These are phyloP conservation scores for Tetragonula clypearis DNA, from an alignment of 1,140 invertebrate genomes.

Conservation along the genomic window DNA sequence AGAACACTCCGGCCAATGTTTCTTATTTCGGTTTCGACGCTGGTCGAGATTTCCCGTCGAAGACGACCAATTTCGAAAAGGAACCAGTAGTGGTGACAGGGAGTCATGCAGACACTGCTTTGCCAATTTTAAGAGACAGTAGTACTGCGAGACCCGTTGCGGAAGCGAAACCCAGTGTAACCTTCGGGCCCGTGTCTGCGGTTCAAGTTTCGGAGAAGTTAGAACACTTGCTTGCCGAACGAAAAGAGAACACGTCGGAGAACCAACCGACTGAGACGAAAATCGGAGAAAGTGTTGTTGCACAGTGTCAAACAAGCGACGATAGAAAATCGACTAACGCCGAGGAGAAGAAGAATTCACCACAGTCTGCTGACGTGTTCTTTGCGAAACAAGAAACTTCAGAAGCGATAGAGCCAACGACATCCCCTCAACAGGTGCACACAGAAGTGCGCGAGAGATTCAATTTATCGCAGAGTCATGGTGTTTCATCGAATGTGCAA, in stretches of 20 bases:
- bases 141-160: neutral
- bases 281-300: neutral
- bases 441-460: neutral
- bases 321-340: neutral
- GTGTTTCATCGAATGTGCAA: slow-evolving; percentile 8
- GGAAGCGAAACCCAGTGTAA: slow-evolving; percentile 50
- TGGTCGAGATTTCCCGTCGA: neutral
- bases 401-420: neutral
- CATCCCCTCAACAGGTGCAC: neutral
- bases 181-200: slow-evolving; percentile 73
- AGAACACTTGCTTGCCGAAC: slow-evolving; percentile 74
- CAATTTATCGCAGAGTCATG: slow-evolving; percentile 13
- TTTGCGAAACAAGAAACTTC: slow-evolving; percentile 3
- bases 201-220: slow-evolving; percentile 77
- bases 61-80: neutral
- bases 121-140: neutral
- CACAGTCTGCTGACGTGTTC: slow-evolving; percentile 22
- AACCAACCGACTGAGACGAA: neutral
- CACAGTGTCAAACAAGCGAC: neutral
- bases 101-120: slow-evolving; percentile 4
- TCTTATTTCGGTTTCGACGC: slow-evolving; percentile 65
- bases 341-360: neutral
- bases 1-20: slow-evolving; percentile 76
- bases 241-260: slow-evolving; percentile 53
- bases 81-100: neutral